Conservation (phyloP, 2,113 vertebrate species). For the Sinocyclocheilus grahami region DNA sequence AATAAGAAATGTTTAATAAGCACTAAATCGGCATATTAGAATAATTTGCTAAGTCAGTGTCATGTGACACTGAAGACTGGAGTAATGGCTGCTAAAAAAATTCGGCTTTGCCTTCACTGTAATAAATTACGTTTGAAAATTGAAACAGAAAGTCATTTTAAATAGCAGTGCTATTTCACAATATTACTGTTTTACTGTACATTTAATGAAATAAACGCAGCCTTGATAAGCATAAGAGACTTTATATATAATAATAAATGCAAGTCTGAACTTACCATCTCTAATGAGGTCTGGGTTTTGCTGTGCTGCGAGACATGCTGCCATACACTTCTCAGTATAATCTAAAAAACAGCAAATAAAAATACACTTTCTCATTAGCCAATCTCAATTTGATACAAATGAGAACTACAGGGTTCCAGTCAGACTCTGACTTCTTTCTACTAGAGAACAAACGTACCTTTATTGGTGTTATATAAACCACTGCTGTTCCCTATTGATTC, state of each 20-base stretch:
- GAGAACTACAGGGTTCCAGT: not conserved
- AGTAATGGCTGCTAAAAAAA: not conserved
- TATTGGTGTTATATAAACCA: too few relatives aligned
- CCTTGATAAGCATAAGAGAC: not conserved
- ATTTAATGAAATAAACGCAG: not conserved
- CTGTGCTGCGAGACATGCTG: conserved; percentile 2
- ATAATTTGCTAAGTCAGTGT: not conserved
- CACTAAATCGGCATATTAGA: not conserved
- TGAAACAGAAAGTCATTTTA: too few relatives aligned
- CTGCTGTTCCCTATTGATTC: too few relatives aligned
- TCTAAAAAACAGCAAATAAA: conserved; percentile 8
- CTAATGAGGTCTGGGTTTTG: not conserved
- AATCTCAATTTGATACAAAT: not conserved
- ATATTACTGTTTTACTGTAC: not conserved
- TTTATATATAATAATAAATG: not conserved
- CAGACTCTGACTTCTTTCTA: too few relatives aligned
- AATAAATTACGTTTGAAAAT: not conserved
- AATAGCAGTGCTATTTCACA: too few relatives aligned
- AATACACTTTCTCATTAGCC: not conserved
- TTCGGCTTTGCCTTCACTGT: not conserved
- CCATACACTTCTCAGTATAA: not conserved
- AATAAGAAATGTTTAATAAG: not conserved
- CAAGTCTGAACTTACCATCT: conserved; percentile 32
- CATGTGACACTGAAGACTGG: not conserved
- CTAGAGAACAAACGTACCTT: too few relatives aligned